phyloP scores from a whole-genome alignment of 2,797 vertebrate genomes.

The Mareca strepera region DNA sequence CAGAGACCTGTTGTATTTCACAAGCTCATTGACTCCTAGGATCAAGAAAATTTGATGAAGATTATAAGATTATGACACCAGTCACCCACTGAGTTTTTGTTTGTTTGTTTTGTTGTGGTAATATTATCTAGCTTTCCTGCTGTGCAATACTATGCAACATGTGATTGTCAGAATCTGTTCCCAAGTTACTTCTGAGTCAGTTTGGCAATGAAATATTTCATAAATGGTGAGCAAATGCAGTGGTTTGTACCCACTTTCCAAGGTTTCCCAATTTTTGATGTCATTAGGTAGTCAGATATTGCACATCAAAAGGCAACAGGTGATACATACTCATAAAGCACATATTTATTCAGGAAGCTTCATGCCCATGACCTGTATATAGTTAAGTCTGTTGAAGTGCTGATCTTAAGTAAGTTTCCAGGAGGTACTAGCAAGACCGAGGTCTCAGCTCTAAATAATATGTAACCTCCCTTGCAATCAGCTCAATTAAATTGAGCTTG shows the following conservation, averaged over 20 bases:
- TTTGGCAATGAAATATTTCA: background rate
- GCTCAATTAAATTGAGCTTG: background rate
- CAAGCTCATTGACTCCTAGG: background rate
- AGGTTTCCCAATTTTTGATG: background rate
- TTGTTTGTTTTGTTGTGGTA: background rate
- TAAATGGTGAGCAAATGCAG: background rate
- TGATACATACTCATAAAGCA: fast-evolving
- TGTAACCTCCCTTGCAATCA: background rate
- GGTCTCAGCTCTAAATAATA: background rate
- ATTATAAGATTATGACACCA: background rate
- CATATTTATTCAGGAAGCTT: background rate
- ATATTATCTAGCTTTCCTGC: background rate
- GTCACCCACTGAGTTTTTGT: background rate
- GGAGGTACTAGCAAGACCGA: background rate
- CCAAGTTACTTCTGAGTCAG: background rate
- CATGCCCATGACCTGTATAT: background rate
- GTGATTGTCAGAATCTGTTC: background rate
- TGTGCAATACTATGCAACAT: background rate
- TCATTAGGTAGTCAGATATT: background rate
- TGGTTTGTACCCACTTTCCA: background rate
- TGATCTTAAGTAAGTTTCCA: background rate
- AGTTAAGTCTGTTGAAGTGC: background rate
- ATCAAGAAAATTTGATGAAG: background rate
- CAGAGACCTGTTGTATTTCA: background rate
- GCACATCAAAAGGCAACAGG: background rate